A percentile compares a stretch with the other conserved stretches of the same genome.
These are phyloP conservation scores for Pseudolaguvia tuberculata DNA, from an alignment of 2,113 vertebrate genomes.

Conservation along the genomic window DNA sequence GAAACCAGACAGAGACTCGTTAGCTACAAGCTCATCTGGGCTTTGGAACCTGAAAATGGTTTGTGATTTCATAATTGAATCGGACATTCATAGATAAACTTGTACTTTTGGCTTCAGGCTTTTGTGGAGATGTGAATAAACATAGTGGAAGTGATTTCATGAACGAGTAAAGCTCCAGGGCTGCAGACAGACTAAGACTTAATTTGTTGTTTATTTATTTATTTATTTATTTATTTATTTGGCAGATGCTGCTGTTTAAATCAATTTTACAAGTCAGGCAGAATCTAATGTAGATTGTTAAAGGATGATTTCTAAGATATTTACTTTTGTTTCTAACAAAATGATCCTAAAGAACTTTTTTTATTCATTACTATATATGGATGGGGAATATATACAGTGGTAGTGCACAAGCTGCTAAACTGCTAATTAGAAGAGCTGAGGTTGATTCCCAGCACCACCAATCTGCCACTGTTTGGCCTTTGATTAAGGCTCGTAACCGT, in stretches of 20 bases:
- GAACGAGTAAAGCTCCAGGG: neutral
- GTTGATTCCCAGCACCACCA: too few species aligned
- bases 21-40: neutral
- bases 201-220: constrained; percentile 29
- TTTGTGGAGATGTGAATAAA: constrained; percentile 18
- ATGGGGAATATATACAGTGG: too few species aligned
- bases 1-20: neutral
- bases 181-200: constrained; percentile 21
- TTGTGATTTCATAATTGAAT: neutral
- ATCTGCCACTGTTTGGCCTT: too few species aligned
- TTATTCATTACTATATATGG: too few species aligned
- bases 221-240: constrained; percentile 17
- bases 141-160: constrained; percentile 15
- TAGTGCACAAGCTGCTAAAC: too few species aligned
- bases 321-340: too few species aligned
- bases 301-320: too few species aligned
- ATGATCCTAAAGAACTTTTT: too few species aligned
- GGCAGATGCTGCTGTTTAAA: constrained; percentile 13
- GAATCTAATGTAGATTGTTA: too few species aligned
- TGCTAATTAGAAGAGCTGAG: too few species aligned
- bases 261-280: neutral
- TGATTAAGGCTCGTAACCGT: too few species aligned
- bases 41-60: neutral
- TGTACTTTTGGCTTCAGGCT: constrained; percentile 20
- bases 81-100: constrained; percentile 13